Base-by-base conservation (phyloP, 2,797 vertebrate genomes). In the Crenuchus spilurus region DNA sequence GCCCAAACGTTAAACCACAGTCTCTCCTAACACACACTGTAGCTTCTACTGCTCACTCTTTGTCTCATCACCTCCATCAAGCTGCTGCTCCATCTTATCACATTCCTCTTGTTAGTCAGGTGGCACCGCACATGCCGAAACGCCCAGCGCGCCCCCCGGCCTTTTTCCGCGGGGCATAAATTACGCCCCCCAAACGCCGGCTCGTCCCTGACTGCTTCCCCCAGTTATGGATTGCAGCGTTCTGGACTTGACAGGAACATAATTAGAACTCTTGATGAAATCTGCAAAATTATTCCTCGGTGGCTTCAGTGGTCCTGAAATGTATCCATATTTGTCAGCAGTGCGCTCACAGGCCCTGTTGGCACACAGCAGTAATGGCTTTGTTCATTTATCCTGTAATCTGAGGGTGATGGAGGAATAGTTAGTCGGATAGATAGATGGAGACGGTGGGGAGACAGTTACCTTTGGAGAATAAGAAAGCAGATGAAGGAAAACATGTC, bases 261-360 rank as follows among this genome's bases (percentile, higher is more conserved):
- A 98, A 98, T 98, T 98, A 98, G 94, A 93, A 93, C 92, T 95
- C 93, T 97, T 96, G 96, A 98, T 98, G 96, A 97, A 98, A 97
- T 96, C 95, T 96, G 94, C 95, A 94, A 94, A 94, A 95, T 97
- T 96, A 95, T 96, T 94, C 95, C 90, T 96, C 87, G 79, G 87
- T 90, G 94, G 92, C 94, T 92, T 93, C 89, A 84, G 84, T 93
- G 92, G 92, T 93, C 92, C 93, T 91, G 92, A 93, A 93, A 93
- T 93, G 92, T 90, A 91, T 93, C 92, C 83, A 89, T 95, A 97
- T 97, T 96, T 96, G 95, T 98, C 96, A 97, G 93, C 80, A 22
- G 74, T 79, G 64, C 90, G 88, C 89, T 89, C 86, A 83, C 87
- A 91, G 89, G 90, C 87, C 92, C 92, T 94, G 94, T 95, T 94